Percentiles rank a stretch among this genome's conserved stretches.
These are phyloP conservation scores for Dicrostonyx torquatus DNA, from an alignment of 2,797 vertebrate species.

Conservation along the genomic window DNA sequence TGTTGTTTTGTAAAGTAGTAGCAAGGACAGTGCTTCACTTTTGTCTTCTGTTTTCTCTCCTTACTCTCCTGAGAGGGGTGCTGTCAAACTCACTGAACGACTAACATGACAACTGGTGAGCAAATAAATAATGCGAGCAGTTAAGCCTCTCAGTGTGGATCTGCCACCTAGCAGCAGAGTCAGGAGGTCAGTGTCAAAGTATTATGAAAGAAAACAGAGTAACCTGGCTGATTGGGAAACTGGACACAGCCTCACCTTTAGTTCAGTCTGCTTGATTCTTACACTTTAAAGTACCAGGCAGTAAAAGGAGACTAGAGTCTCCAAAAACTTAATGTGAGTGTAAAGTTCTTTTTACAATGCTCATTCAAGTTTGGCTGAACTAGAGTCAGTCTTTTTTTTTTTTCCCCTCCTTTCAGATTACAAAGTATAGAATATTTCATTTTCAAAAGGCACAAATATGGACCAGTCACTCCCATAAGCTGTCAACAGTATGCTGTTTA, in stretches of 20 bases:
- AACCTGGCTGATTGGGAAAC: background rate
- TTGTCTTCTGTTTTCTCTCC: background rate
- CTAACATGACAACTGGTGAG: background rate
- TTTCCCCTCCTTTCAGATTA: slow-evolving; percentile 11
- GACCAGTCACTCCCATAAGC: background rate
- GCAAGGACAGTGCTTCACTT: background rate
- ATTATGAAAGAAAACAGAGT: background rate
- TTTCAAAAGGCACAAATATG: background rate
- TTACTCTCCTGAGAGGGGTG: background rate
- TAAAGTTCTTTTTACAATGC: background rate
- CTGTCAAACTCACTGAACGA: background rate
- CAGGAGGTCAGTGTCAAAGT: background rate
- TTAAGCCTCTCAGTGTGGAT: background rate
- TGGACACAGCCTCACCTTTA: background rate
- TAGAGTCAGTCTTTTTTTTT: background rate
- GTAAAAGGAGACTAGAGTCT: background rate
- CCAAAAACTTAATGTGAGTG: background rate
- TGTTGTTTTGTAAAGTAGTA: slow-evolving; percentile 1
- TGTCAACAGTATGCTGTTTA: background rate
- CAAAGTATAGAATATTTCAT: slow-evolving; percentile 9
- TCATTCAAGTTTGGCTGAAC: slow-evolving; percentile 27
- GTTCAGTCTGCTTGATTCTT: slow-evolving; percentile 18
- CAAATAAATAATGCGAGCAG: background rate
- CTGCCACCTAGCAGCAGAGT: background rate
- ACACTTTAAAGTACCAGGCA: background rate